Evolutionary conservation across 2,888 invertebrate species (phyloP).

Genomic region (Brenthis daphne): DNA sequence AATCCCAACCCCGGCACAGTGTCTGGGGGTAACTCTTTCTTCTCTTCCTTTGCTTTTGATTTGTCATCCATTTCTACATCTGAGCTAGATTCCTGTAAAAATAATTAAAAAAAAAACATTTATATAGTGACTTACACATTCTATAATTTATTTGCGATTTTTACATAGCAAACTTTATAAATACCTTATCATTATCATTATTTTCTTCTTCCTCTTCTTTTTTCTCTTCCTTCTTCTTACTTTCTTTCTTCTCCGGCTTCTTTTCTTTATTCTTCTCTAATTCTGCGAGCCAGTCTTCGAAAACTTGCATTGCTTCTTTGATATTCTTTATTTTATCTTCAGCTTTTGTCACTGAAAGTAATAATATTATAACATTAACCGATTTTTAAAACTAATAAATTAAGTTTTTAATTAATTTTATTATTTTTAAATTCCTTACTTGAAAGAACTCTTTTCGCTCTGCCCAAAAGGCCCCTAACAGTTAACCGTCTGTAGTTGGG

Average conservation of each 20-base stretch:
- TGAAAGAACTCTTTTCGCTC: conserved; percentile 78
- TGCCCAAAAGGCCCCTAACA: conserved; percentile 81
- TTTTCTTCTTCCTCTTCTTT: conserved; percentile 42
- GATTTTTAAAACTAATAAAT: no score
- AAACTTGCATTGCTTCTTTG: conserved; percentile 85
- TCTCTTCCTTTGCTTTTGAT: conserved; percentile 54
- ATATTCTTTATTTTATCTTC: conserved; percentile 86
- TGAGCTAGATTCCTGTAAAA: conserved; percentile 63
- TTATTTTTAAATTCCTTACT: conserved; percentile 42
- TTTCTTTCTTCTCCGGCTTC: conserved; percentile 54
- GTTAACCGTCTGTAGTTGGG: conserved; percentile 85
- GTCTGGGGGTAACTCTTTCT: conserved; percentile 68
- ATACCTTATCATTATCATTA: conserved; percentile 49
- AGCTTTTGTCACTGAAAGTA: conserved; percentile 83
- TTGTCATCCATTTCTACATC: conserved; percentile 74
- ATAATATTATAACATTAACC: no score
- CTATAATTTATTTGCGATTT: neutral
- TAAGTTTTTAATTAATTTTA: neutral
- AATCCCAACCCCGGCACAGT: conserved; percentile 89
- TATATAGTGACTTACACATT: neutral
- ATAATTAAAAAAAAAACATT: neutral
- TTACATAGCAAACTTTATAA: conserved; percentile 33
- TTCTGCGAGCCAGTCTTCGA: conserved; percentile 85
- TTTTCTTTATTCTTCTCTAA: conserved; percentile 66
- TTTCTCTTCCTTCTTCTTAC: conserved; percentile 38